Conservation (phyloP, 2,797 vertebrate species). For the Xiphorhynchus erythropygius region DNA sequence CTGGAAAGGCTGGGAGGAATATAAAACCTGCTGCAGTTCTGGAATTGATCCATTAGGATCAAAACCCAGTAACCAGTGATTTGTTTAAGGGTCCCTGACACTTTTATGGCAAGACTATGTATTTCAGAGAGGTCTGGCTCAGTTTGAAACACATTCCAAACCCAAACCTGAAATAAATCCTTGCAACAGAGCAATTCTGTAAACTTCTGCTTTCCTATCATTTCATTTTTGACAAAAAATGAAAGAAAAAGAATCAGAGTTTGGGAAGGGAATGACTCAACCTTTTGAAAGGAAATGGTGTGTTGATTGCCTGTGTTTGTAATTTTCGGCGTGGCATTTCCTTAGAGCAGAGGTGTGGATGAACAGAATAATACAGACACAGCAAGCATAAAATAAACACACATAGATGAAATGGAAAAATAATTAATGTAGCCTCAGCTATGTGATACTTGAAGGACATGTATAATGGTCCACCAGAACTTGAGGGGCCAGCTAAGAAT, state of each 20-base stretch:
- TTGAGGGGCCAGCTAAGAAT: not conserved
- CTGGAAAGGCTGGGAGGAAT: constrained; percentile 51
- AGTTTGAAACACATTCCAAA: constrained; percentile 62
- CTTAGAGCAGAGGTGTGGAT: not conserved
- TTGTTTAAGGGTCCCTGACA: constrained; percentile 61
- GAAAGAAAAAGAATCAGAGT: not conserved
- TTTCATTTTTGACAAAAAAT: not conserved
- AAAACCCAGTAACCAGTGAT: constrained; percentile 56
- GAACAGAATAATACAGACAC: not conserved
- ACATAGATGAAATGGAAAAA: not conserved
- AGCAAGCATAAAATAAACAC: not conserved
- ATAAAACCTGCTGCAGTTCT: constrained; percentile 70
- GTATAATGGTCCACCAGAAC: not conserved
- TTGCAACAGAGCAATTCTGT: constrained; percentile 15
- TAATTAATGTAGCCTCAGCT: not conserved
- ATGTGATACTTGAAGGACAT: not conserved
- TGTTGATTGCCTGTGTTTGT: not conserved
- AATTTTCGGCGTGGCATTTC: not conserved
- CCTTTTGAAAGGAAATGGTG: not conserved
- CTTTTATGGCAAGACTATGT: constrained; percentile 54
- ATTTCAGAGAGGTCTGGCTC: constrained; percentile 50
- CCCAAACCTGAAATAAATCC: constrained; percentile 58
- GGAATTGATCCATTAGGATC: constrained; percentile 64
- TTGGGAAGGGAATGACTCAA: not conserved
- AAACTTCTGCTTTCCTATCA: constrained; percentile 27